phyloP scores from a whole-genome alignment of 2,113 vertebrate genomes.

The Halcyon senegalensis region DNA sequence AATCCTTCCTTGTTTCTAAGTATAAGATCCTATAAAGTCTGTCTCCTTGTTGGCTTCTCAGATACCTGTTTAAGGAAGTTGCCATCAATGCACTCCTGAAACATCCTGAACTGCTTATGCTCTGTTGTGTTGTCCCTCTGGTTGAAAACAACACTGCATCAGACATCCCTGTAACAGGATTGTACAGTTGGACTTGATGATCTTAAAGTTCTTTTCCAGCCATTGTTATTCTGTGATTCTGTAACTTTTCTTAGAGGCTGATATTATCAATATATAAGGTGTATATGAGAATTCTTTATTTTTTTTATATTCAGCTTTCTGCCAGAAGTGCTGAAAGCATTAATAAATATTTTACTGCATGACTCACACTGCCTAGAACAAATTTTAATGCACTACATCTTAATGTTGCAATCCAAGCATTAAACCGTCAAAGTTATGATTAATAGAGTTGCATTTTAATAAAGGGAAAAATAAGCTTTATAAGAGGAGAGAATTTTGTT shows the following conservation, averaged over 20 bases:
- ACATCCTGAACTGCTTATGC: background rate
- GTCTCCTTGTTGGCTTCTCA: background rate
- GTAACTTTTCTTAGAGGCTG: background rate
- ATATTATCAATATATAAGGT: background rate
- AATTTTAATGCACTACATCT: slow-evolving; percentile 71
- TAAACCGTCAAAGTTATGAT: slow-evolving; percentile 66
- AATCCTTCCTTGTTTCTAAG: background rate
- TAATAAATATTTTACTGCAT: slow-evolving; percentile 74
- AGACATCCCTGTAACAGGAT: background rate
- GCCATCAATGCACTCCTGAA: background rate
- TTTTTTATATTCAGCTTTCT: slow-evolving; percentile 23
- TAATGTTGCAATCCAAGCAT: slow-evolving; percentile 60
- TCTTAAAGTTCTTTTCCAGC: too few relatives aligned
- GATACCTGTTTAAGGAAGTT: background rate
- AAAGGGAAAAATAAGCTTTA: slow-evolving; percentile 19
- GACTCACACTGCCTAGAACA: slow-evolving; percentile 56
- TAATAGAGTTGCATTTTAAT: slow-evolving; percentile 55
- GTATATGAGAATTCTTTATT: background rate
- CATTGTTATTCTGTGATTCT: background rate
- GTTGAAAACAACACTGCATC: background rate
- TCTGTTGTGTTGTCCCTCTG: background rate
- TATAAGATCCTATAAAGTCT: background rate
- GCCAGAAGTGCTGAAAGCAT: slow-evolving; percentile 49
- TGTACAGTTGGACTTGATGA: too few relatives aligned
- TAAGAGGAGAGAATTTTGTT: slow-evolving; percentile 21